phyloP scores from a whole-genome alignment of 2,113 vertebrate genomes.

The Neotoma lepida region DNA sequence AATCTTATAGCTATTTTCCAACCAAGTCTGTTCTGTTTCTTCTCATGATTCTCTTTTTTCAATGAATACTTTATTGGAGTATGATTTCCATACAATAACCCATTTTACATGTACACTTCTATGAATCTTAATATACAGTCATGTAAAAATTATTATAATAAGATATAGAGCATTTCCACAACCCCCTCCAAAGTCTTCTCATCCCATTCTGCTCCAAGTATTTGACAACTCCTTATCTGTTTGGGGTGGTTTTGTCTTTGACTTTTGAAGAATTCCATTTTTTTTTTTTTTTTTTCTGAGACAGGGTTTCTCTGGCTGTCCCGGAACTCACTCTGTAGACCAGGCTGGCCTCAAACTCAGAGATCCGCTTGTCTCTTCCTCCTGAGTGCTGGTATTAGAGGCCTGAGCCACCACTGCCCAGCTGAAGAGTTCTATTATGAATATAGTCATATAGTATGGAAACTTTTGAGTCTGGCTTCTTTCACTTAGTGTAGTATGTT shows the following conservation, averaged over 20 bases:
- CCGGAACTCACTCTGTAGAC: neutral
- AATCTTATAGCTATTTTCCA: neutral
- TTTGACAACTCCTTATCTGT: neutral
- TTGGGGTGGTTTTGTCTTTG: constrained; percentile 2
- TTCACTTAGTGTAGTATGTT: neutral
- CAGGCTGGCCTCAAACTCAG: neutral
- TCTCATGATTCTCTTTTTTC: constrained; percentile 7
- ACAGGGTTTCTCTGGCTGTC: neutral
- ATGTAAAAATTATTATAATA: neutral
- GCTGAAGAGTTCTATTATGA: neutral
- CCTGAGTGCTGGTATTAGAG: neutral
- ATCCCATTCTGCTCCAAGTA: neutral
- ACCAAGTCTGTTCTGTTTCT: neutral
- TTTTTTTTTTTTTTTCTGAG: neutral
- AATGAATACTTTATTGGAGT: neutral
- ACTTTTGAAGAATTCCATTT: neutral
- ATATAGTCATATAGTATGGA: neutral
- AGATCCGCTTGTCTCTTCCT: neutral
- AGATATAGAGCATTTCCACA: constrained; percentile 1
- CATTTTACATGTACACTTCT: constrained; percentile 9
- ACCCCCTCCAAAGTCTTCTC: neutral
- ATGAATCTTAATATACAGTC: neutral
- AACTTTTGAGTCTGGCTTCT: neutral
- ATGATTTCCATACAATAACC: constrained; percentile 5
- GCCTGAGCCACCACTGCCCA: neutral